Base-by-base conservation (phyloP, 1,140 invertebrate species). In the Drosophila bipectinata region DNA sequence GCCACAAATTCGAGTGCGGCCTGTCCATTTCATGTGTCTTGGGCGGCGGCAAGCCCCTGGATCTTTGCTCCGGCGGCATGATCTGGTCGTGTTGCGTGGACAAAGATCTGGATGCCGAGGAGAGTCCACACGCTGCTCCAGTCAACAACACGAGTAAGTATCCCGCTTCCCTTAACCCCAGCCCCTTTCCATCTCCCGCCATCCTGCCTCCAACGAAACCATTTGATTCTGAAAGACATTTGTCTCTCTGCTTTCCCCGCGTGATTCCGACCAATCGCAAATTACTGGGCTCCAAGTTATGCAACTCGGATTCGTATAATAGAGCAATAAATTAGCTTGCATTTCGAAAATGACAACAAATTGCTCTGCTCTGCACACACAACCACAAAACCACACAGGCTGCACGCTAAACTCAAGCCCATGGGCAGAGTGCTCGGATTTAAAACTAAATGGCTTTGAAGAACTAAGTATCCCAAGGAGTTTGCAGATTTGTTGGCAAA, bases 61-160 rank as follows among this genome's bases (percentile, higher is more conserved):
- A 98, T 92, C 93, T 98, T 0, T 98, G 97, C 92, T 97, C 96
- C n/a, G 97, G 97, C 47, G 97, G 97, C 26, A 94, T 98, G 93
- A 96, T 98, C 69, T 98, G 97, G 97, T 96, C 96, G 8, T 98
- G 97, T 91, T 98, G 97, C 89, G 96, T 98, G 0, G 96, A 98
- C 90, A 94, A 95, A 73, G 95, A 97, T 30, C 92, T 85, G 49
- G 80, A 88, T 15, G 71, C 87, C 49, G 79, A 89, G 64, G 84
- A 90, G 59, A 81, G 72, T 56, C 82, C 90, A 78, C 92, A 93
- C 92, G 66, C 93, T 45, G 92, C 91, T 91, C 93, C 92, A 9
- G 93, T 97, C 1, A 96, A 97, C 89, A 97, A 97, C 92, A 96
- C 96, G 88, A 97, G 96, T 97, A 93, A 97, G 96, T 96, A 90